Base-by-base conservation (phyloP, 2,888 invertebrate species). In the Epistrophella euchroma region DNA sequence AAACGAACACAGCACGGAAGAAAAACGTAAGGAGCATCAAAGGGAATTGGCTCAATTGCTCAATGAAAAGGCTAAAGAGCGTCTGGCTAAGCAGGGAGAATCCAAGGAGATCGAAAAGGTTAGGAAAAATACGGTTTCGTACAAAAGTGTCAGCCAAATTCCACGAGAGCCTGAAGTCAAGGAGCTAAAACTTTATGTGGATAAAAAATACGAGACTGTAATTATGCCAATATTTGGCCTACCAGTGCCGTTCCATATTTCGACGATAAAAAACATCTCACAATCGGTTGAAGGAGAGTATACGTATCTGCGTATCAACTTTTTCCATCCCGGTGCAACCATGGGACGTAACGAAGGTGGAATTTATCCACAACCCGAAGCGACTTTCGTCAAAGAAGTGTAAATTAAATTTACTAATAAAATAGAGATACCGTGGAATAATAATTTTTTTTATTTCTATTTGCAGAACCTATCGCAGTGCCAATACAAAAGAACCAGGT, bases 191-290 rank as follows among this genome's bases (percentile, higher is more conserved):
- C 94, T 99, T 87, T 99, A 96, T 94, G 99, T 99, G 88, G 98
- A 97, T 96, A 91, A 94, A 95, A 98, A 98, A 93, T 98, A 98
- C 92, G 99, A 99, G 93, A 98, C 99, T 1, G 97, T 99, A n/a
- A 98, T 99, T 88, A 93, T 99, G 90, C 99, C 99, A 2, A 95
- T 99, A 89, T 99, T 98, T 93, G 99, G 99, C 80, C 94, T 98
- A 58, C 97, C 99, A 0, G 98, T 98, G 83, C 99, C 99, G 73
- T 99, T 98, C 93, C 99, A 99, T 92, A 99, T 99, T 91, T 98
- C 99, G 5, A 99, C 98, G 7, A 98, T 99, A 73, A 99, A 99
- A 94, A 99, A 99, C 92, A 98, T 99, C 90, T 98, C 98, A 0
- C 98, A 98, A 93, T 98, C 98, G 0, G 98, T 99, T 15, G 99